A percentile compares a stretch with the other conserved stretches of the same genome.
These are phyloP conservation scores for Drosophila santomea DNA, from an alignment of 1,140 invertebrate species.

Conservation along the genomic window DNA sequence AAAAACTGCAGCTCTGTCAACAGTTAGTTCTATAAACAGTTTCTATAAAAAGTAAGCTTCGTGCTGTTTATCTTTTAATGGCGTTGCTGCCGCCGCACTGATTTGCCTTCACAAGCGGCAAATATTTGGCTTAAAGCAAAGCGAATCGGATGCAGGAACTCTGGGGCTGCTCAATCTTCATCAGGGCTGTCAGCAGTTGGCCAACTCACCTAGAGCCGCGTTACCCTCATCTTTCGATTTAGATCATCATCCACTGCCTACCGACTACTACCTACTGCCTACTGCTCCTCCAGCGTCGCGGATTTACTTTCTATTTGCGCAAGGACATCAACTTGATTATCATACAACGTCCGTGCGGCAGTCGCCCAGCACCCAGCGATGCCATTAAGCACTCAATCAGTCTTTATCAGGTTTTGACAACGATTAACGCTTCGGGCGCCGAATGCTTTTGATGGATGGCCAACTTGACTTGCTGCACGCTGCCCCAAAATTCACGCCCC, in stretches of 20 bases:
- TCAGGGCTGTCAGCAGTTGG: conserved; percentile 49
- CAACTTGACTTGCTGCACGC: conserved; percentile 41
- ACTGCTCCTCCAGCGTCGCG: not conserved
- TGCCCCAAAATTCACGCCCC: not conserved
- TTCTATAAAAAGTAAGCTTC: too few species aligned
- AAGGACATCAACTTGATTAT: conserved; percentile 57
- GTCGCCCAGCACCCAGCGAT: conserved; percentile 39
- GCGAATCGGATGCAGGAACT: conserved; percentile 35
- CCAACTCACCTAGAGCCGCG: conserved; percentile 32
- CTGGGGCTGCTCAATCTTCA: conserved; percentile 63
- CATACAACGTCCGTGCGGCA: conserved; percentile 34
- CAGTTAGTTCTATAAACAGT: not conserved
- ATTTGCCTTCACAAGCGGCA: conserved; percentile 34
- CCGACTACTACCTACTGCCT: too few species aligned
- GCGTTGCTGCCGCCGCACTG: not conserved
- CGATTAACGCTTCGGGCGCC: conserved; percentile 78
- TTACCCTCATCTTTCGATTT: conserved; percentile 19
- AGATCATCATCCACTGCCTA: not conserved
- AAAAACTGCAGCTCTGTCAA: not conserved
- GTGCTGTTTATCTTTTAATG: not conserved
- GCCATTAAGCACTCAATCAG: conserved; percentile 83
- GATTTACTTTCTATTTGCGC: conserved; percentile 54
- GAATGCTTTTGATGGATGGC: conserved; percentile 80
- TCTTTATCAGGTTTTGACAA: conserved; percentile 83
- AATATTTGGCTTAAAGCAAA: conserved; percentile 68